Conservation (phyloP, 2,797 vertebrate species). For the Hydrolagus colliei region DNA sequence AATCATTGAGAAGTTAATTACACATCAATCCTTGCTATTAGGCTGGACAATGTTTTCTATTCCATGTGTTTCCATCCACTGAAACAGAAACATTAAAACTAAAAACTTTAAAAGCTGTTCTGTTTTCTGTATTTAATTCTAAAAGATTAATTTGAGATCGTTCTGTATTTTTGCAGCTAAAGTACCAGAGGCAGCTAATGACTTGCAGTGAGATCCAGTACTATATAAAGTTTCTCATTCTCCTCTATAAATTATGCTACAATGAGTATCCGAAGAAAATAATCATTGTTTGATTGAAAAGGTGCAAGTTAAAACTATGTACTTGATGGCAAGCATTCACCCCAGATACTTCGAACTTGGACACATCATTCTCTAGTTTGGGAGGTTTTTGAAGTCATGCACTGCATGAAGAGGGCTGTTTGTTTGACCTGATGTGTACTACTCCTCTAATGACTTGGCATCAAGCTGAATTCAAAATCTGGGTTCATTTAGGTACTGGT, state of each 20-base stretch:
- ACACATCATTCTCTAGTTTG: background rate
- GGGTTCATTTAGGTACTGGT: slow-evolving; percentile 23
- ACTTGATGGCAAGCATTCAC: slow-evolving; percentile 13
- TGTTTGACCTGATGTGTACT: slow-evolving; percentile 9
- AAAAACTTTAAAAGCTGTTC: slow-evolving; percentile 23
- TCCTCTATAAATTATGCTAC: slow-evolving; percentile 11
- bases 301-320: background rate
- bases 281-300: background rate
- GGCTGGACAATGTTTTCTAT: slow-evolving; percentile 37
- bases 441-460: slow-evolving; percentile 10
- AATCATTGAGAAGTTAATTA: slow-evolving; percentile 47
- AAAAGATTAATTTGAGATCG: slow-evolving; percentile 20
- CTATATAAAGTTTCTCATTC: background rate
- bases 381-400: slow-evolving; percentile 25
- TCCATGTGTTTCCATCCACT: slow-evolving; percentile 36
- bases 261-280: too few species aligned
- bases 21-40: slow-evolving; percentile 43
- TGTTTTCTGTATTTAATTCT: slow-evolving; percentile 26
- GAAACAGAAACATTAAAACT: slow-evolving; percentile 35
- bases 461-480: slow-evolving; percentile 6
- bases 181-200: slow-evolving; percentile 3
- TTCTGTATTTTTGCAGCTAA: background rate
- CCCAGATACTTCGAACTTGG: background rate
- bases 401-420: slow-evolving; percentile 1
- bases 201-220: background rate